Percentiles rank a stretch among this genome's conserved stretches.
Conservation (phyloP, 1,140 invertebrate genomes). For the Dufourea novaeangliae region DNA sequence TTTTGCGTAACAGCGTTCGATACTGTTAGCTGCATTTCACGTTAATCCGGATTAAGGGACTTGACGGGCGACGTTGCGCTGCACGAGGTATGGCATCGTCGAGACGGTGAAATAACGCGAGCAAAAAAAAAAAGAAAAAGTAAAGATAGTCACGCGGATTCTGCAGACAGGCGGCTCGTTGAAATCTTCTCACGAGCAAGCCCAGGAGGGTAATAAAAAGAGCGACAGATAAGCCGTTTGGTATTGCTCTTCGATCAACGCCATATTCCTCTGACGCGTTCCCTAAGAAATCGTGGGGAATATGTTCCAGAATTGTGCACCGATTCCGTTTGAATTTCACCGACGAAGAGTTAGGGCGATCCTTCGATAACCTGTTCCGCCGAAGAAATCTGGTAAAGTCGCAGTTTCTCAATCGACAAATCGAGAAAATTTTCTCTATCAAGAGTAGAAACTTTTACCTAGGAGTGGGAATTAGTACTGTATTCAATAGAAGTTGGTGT, state of each 20-base stretch:
- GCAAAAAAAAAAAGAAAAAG: conserved; percentile 23
- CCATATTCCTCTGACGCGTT: conserved; percentile 53
- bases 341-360: conserved; percentile 2
- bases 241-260: conserved; percentile 65
- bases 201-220: conserved; percentile 70
- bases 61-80: conserved; percentile 25
- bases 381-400: background rate
- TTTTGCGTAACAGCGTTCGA: conserved; percentile 61
- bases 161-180: conserved; percentile 49
- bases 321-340: conserved; percentile 30
- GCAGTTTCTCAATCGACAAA: conserved; percentile 12
- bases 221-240: conserved; percentile 63
- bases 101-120: conserved; percentile 24
- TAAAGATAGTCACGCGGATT: conserved; percentile 46
- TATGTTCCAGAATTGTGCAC: conserved; percentile 16
- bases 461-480: background rate
- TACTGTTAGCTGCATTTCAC: conserved; percentile 40
- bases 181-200: conserved; percentile 64
- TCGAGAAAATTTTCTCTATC: background rate
- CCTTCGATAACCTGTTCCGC: conserved; percentile 14
- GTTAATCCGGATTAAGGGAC: conserved; percentile 55
- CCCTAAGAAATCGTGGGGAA: conserved; percentile 39
- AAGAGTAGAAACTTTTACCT: background rate
- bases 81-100: background rate
- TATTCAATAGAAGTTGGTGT: background rate